phyloP scores from a whole-genome alignment of 1,140 invertebrate genomes.

The Linepithema humile region DNA sequence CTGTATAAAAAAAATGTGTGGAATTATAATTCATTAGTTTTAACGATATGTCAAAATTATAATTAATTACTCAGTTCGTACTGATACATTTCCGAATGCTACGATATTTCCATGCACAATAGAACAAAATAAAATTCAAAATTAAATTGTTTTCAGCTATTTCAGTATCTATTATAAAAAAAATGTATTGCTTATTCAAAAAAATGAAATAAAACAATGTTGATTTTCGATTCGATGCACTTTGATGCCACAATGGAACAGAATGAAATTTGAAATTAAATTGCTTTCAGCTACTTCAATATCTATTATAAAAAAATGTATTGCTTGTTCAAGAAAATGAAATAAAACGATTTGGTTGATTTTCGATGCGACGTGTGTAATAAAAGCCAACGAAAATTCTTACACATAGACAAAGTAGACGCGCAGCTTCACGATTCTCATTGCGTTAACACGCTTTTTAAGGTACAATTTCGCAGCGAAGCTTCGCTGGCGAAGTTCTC shows the following conservation, averaged over 20 bases:
- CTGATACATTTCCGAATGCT: too few species aligned
- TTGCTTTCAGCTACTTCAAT: not conserved
- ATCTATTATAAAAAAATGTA: not conserved
- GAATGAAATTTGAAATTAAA: constrained; percentile 1
- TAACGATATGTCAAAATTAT: too few species aligned
- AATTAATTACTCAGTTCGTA: too few species aligned
- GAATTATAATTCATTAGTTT: too few species aligned
- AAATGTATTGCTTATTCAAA: not conserved
- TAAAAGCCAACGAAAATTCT: not conserved
- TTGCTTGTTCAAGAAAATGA: not conserved
- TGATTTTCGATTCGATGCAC: not conserved
- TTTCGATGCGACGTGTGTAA: not conserved
- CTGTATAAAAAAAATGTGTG: too few species aligned
- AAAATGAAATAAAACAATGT: not conserved
- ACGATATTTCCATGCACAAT: too few species aligned
- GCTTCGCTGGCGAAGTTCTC: too few species aligned
- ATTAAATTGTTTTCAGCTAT: not conserved
- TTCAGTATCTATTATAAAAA: not conserved
- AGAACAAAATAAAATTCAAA: not conserved
- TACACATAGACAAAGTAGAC: not conserved
- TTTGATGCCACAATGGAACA: not conserved
- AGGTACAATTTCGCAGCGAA: too few species aligned
- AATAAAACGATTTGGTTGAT: not conserved
- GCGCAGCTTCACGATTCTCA: constrained; percentile 18
- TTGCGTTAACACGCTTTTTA: not conserved